Base-by-base conservation (phyloP, 2,797 vertebrate species). In the Cottoperca gobio region DNA sequence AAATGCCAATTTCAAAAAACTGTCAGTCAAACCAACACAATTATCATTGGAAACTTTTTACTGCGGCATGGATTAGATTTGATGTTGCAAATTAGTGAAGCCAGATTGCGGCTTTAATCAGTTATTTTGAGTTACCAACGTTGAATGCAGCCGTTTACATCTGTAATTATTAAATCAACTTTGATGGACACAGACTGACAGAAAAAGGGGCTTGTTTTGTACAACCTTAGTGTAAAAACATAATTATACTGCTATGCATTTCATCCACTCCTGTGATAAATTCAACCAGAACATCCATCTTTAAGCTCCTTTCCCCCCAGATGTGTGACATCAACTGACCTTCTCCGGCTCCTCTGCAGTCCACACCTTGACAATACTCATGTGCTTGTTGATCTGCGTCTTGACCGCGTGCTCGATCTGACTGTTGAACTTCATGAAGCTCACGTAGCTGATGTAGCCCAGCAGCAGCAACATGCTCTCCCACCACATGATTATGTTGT, bases 381-480 rank as follows among this genome's bases (percentile, higher is more conserved):
- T 92, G 91, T 95, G 95, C 91, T 90, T 96, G 90, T 82, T 94
- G 72, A 97, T 82, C 79, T 94, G 94, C 33, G 79, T 84, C 90
- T 97, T 98, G 69, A 97, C 92, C 81, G 86, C 93, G 8, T 60
- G 73, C 80, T 98, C 97, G 0, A 97, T 93, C 83, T 91, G 85
- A 59, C 88, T 71, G 39, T 98, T 98, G 87, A 94, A 93, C 91
- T 97, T 98, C 97, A 98, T 98, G 85, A 97, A 94, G 84, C 90
- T 64, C 11, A 98, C 97, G 0, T 98, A 98, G 61, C 87, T 78
- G 63, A 95, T 70, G 79, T 98, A 98, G 73, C 93, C 95, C 85
- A 87, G 58, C 84, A 97, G 78, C 89, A 98, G 93, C 85, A 95
- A 8, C 39, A 93, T 43, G 84, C 97, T 98, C 93, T 98, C 97